phyloP scores from a whole-genome alignment of 2,888 invertebrate genomes.

The Nephrotoma flavescens region DNA sequence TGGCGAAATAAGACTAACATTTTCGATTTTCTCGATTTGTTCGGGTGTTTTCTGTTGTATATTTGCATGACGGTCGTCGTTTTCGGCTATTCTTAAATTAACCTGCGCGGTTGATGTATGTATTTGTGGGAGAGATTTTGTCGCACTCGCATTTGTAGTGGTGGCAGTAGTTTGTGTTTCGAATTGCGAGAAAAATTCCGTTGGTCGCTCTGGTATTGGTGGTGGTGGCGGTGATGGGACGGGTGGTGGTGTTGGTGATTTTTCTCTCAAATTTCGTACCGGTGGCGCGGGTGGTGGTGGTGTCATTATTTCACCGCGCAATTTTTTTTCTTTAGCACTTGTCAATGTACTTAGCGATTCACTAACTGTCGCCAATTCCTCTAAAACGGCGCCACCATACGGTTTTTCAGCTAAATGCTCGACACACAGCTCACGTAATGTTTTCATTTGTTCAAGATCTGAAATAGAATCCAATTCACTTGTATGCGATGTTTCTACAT shows the following conservation, averaged over 20 bases:
- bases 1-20: neutral
- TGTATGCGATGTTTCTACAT: constrained; percentile 38
- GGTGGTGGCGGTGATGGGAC: constrained; percentile 20
- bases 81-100: neutral
- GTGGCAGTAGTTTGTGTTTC: neutral
- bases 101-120: neutral
- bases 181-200: neutral
- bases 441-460: constrained; percentile 18
- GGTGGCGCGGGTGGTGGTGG: constrained; percentile 34
- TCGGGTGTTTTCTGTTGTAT: neutral
- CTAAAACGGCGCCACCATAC: constrained; percentile 50
- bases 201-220: constrained; percentile 24
- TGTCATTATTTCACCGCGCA: neutral
- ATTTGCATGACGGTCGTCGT: neutral
- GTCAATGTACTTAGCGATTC: constrained; percentile 24
- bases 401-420: constrained; percentile 49
- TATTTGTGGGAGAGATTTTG: neutral
- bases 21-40: neutral
- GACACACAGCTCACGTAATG: constrained; percentile 49
- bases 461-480: constrained; percentile 12
- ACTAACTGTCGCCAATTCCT: constrained; percentile 51
- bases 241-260: constrained; percentile 9
- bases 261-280: neutral
- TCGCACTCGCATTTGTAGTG: neutral
- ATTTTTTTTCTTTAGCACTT: constrained; percentile 6